Evolutionary conservation across 2,888 invertebrate genomes (phyloP), one percentile per base, ranked within the genome.

Genomic region (Dimorphilus gyrociliatus): DNA sequence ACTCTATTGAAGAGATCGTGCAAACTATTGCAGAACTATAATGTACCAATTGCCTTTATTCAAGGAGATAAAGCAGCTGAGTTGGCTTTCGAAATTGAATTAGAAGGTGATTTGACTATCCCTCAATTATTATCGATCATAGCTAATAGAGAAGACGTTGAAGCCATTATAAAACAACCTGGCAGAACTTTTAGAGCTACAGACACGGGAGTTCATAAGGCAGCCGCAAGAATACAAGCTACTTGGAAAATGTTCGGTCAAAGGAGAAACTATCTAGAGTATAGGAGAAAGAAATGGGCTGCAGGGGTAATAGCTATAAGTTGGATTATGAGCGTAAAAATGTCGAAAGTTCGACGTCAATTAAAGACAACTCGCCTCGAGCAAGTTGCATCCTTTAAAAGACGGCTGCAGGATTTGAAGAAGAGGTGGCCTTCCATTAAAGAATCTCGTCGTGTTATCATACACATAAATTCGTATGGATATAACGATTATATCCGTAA

Each of bases 391-490:
- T 40, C 42, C 24, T 59, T 52, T 40, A 47, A 44, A 27, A 37
- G 36, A 10, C 44, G 55, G 34, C 13, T 30, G 7, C 30, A 27
- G 27, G 27, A 23, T 8, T 27, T 41, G 24, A 26, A 33, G 3
- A 19, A 23, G 16, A 34, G 33, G 3, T 62, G 62, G 62, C 48
- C 51, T 23, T 35, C 51, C 23, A 50, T 60, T 19, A 51, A 51
- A 38, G 45, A 44, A 16, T 48, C 51, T 4, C 47, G 46, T 25
- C 42, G 55, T 3, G 52, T 56, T 7, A 40, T 61, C 12, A 55
- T 62, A 16, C 62, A 62, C 36, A 40, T 62, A 14, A 60, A 60
- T 4, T 60, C 60, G 3, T 46, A 60, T n/a, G 62, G 62, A 3
- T 44, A 53, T 18, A 38, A 39, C 4, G 51, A 55, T 37, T 40